phyloP scores from a whole-genome alignment of 2,113 vertebrate genomes.

The Tympanuchus pallidicinctus region DNA sequence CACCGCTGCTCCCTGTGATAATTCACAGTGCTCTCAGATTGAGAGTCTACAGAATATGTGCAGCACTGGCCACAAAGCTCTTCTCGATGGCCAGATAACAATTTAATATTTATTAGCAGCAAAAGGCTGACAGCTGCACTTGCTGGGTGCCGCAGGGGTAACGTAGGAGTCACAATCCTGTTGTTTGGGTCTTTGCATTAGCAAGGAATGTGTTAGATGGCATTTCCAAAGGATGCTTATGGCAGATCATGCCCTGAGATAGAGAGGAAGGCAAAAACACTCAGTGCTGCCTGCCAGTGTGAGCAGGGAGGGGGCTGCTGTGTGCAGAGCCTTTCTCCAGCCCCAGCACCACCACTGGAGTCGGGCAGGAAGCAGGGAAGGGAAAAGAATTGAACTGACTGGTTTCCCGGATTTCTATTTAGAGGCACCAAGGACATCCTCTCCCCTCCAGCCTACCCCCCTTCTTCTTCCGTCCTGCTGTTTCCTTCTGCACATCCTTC shows the following conservation, averaged over 20 bases:
- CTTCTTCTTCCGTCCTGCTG: not conserved
- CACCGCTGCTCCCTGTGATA: not conserved
- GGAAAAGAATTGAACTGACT: not conserved
- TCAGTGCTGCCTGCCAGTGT: not conserved
- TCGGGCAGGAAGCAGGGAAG: not conserved
- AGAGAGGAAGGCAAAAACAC: not conserved
- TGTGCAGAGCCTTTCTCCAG: not conserved
- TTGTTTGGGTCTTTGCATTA: not conserved
- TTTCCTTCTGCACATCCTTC: not conserved
- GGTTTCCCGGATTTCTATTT: conserved; percentile 51
- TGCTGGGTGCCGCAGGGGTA: not conserved
- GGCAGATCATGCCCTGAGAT: not conserved
- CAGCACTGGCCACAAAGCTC: not conserved
- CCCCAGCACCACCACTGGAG: not conserved
- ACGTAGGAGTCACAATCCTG: not conserved
- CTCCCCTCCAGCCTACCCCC: conserved; percentile 5
- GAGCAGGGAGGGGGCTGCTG: not conserved
- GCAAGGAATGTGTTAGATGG: not conserved
- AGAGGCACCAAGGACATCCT: conserved; percentile 20
- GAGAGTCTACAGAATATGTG: not conserved
- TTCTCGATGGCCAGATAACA: not conserved
- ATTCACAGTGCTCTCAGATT: not conserved
- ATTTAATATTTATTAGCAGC: not conserved
- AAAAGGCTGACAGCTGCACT: not conserved
- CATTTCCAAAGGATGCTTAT: not conserved